Evolutionary conservation across 1,140 invertebrate genomes (phyloP).

Genomic region (Drosophila suzukii): DNA sequence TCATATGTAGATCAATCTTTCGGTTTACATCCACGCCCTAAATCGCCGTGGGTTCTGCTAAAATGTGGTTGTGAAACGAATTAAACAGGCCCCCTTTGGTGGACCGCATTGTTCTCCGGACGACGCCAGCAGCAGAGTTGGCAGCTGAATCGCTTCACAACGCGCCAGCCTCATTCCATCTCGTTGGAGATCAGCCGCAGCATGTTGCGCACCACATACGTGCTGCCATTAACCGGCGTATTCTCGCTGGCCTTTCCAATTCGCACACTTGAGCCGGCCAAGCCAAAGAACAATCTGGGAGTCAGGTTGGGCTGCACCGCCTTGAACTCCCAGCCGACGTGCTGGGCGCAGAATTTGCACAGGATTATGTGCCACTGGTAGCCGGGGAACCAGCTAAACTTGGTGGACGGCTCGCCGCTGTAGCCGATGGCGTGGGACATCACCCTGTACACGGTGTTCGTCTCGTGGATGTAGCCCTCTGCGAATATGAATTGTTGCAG

Average conservation of each 20-base stretch:
- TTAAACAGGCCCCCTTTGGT: slow-evolving; percentile 10
- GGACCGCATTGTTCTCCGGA: slow-evolving; percentile 3
- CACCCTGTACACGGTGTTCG: slow-evolving; percentile 89
- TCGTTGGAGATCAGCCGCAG: slow-evolving; percentile 58
- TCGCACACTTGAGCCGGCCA: slow-evolving; percentile 85
- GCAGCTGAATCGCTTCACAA: slow-evolving; percentile 56
- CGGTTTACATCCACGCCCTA: slow-evolving; percentile 2
- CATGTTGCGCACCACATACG: slow-evolving; percentile 65
- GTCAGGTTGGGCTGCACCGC: slow-evolving; percentile 86
- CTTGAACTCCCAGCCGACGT: slow-evolving; percentile 93
- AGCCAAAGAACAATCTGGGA: slow-evolving; percentile 90
- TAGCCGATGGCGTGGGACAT: slow-evolving; percentile 85
- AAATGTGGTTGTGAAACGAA: slow-evolving; percentile 53
- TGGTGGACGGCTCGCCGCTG: slow-evolving; percentile 87
- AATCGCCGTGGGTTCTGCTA: slow-evolving; percentile 2
- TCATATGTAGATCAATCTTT: slow-evolving; percentile 64
- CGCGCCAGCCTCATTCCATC: slow-evolving; percentile 70
- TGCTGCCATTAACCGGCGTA: slow-evolving; percentile 51
- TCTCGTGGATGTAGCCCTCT: slow-evolving; percentile 92
- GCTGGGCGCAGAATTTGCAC: slow-evolving; percentile 88
- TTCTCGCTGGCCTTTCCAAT: slow-evolving; percentile 60
- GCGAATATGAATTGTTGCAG: slow-evolving; percentile 4
- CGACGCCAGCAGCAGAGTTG: slow-evolving; percentile 34
- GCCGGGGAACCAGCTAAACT: slow-evolving; percentile 94
- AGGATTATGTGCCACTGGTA: slow-evolving; percentile 92